Evolutionary conservation across 2,888 invertebrate genomes (phyloP), one percentile per base, ranked within the genome.

Genomic region (Cylindroiulus punctatus): DNA sequence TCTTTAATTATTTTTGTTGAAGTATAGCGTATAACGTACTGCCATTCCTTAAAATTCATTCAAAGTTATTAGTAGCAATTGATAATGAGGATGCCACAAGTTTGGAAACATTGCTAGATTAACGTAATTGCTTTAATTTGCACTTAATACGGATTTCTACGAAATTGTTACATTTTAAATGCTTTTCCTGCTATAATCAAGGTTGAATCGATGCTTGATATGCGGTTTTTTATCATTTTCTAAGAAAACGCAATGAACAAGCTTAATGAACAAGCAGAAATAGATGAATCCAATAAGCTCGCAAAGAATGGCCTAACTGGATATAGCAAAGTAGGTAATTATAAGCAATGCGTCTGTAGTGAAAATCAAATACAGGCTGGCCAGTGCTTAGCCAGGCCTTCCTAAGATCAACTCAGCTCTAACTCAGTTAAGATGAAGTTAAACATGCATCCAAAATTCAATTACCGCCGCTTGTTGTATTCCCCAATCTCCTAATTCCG

Each of bases 401-500:
- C 22, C 22, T 57, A 1, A 22, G 57, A 57, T 57, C 57, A 22
- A 44, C 4, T 1, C 7, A 57, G 7, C 22, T 57, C 22, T 57
- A 57, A 57, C 22, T 22, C 57, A 57, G 57, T 57, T 57, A 57
- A 57, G 57, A 57, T 22, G 22, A 57, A 57, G 57, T 57, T 57
- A 57, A 57, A 57, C 57, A 57, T 57, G 57, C 57, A 57, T 57
- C 57, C 22, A 22, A 57, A 57, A 57, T 57, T 57, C 57, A 57
- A 57, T 57, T 57, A 57, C 57, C 22, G 22, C 22, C 22, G 57
- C 57, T 57, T 22, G 22, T 22, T 22, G 57, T 57, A 57, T 57
- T 57, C 57, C 57, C 57, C 57, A 57, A 57, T 57, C 57, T 57
- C 57, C 57, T 57, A 57, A 57, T 57, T 57, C 22, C 57, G 57